Conservation (phyloP, 2,888 invertebrate genomes). For the Lepidonotus clava region DNA sequence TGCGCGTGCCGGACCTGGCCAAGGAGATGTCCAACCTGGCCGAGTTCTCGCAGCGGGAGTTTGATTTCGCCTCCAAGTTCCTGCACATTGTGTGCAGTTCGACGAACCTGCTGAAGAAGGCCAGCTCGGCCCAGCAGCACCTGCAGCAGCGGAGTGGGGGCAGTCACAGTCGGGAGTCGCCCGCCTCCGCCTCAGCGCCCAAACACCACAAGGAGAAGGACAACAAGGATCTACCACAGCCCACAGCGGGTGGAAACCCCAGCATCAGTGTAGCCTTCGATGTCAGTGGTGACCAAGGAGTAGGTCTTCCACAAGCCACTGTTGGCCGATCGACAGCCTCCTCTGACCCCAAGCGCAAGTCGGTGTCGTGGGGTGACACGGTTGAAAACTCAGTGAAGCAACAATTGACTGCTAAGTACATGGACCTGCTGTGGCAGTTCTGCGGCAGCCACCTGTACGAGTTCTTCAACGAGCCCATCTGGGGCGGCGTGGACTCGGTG, state of each 20-base stretch:
- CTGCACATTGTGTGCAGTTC: conserved; percentile 78
- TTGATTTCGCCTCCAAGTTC: conserved; percentile 77
- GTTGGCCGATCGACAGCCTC: neutral
- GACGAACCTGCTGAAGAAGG: conserved; percentile 74
- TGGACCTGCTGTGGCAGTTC: conserved; percentile 76
- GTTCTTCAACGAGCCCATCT: conserved; percentile 74
- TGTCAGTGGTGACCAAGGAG: neutral
- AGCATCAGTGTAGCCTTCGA: neutral
- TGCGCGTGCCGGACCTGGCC: conserved; percentile 76
- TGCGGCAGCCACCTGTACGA: conserved; percentile 73
- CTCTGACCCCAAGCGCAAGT: conserved; percentile 68
- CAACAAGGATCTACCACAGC: neutral
- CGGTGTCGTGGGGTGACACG: conserved; percentile 79
- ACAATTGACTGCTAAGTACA: conserved; percentile 73
- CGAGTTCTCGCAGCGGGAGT: conserved; percentile 75
- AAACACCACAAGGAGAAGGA: neutral
- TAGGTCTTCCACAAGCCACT: neutral
- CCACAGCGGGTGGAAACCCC: neutral
- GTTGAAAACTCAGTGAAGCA: conserved; percentile 73
- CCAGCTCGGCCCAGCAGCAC: conserved; percentile 1
- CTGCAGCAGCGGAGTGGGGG: neutral
- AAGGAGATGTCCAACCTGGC: conserved; percentile 72
- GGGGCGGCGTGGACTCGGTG: conserved; percentile 69
- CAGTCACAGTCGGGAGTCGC: neutral
- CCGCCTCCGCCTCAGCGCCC: neutral